Base-by-base conservation (phyloP, 1,140 invertebrate genomes). In the Luehdorfia chinensis region DNA sequence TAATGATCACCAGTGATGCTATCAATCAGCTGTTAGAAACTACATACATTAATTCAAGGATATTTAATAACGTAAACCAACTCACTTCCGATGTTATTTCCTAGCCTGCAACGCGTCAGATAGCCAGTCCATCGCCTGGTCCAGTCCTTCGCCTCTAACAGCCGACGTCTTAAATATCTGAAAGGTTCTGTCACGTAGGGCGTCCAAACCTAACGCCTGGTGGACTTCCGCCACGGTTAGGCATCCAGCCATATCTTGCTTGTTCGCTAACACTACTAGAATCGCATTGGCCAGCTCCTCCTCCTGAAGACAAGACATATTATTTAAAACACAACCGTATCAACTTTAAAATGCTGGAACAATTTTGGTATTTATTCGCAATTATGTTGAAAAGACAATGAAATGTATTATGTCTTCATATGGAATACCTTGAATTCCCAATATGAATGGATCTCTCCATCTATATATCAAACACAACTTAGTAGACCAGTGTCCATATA, bases 161-260 rank as follows among this genome's bases (percentile, higher is more conserved):
- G 98, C 98, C 0, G 97, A 99, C 9, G 98, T 99, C 89, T 99
- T 99, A 83, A 99, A 99, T 72, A 99, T 99, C 91, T 99, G 98
- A 88, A 99, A 99, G 72, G 97, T 98, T 84, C 98, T 91, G 88
- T 97, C 98, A 85, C 97, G 97, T 5, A 99, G 88, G 12, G 94
- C 93, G 60, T 98, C 96, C 41, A 99, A 87, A 5, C 98, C 98
- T 27, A 99, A 87, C 0, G 97, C 96, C 87, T 97, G 96, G 76
- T 99, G 97, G 11, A 99, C 96, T 87, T 99, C 98, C 0, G 97
- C 94, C 0, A 98, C 94, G 39, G 94, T 96, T 90, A 99, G 93
- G 70, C 97, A 97, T 16, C 97, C 97, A 41, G 97, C 94, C 90
- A 99, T 97, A 79, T 99, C 98, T 87, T 99, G 98, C 89, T 99